Conservation (phyloP, 2,113 vertebrate genomes). For the Eulemur rufifrons region DNA sequence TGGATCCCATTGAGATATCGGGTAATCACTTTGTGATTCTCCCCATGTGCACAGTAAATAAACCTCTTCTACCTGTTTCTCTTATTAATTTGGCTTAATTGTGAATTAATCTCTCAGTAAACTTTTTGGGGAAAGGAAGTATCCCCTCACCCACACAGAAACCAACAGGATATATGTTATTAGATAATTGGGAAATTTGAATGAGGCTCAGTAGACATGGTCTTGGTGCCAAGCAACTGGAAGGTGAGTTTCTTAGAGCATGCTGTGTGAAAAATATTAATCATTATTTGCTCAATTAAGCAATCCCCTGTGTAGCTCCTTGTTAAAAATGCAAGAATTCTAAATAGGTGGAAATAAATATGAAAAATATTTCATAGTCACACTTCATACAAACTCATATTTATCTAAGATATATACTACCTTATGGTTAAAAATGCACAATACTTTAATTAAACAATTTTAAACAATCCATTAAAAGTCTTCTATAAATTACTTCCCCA, state of each 20-base stretch:
- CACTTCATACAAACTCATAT: neutral
- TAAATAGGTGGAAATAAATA: neutral
- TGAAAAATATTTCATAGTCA: neutral
- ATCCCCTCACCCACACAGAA: too few relatives aligned
- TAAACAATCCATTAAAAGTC: neutral
- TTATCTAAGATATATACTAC: neutral
- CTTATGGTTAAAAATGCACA: neutral
- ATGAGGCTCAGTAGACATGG: neutral
- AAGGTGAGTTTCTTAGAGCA: neutral
- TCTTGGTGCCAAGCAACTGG: neutral
- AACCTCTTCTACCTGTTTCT: too few relatives aligned
- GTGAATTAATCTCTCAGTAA: too few relatives aligned
- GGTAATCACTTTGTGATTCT: too few relatives aligned
- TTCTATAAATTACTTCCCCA: neutral
- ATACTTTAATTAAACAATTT: conserved; percentile 1
- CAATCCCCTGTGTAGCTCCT: neutral
- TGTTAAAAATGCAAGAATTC: neutral
- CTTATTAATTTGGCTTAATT: too few relatives aligned
- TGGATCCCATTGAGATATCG: too few relatives aligned
- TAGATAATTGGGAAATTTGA: neutral
- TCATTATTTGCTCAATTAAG: neutral
- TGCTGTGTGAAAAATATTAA: neutral
- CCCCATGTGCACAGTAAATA: too few relatives aligned
- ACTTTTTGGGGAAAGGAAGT: too few relatives aligned
- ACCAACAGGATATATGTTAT: neutral